Base-by-base conservation (phyloP, 2,797 vertebrate genomes). In the Neosilurus hyrtlii region DNA sequence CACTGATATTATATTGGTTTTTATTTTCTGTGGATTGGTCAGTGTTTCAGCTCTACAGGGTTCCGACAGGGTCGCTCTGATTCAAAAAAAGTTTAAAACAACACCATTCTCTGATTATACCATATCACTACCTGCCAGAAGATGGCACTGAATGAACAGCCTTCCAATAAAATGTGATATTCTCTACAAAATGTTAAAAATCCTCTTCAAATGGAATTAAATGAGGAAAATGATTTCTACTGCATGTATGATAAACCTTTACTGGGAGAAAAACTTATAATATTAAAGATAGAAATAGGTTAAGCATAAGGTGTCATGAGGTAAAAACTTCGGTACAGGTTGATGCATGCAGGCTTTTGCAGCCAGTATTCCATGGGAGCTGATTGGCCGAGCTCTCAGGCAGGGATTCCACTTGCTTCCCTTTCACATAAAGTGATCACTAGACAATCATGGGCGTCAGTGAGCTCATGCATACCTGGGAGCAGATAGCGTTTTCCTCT, bases 61-160 rank as follows among this genome's bases (percentile, higher is more conserved):
- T 18, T 26, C 3, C 9, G 12, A 67, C 35, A 68, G 66, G 4
- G 20, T 49, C n/a, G 12, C 49, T 49, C 9, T 51, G 43, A 12
- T 71, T 49, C 43, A 51, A 51, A 11, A 67, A 37, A 24, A 16
- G 24, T 26, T 65, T 18, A 10, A 26, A 56, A 73, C 16, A 8
- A 16, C 6, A 52, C 6, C 14, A 5, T 15, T 51, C 22, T 26
- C n/a, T 35, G 6, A 35, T 56, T 22, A 3, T 0, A 11, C n/a
- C 12, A 24, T 71, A 71, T 24, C 66, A 52, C 16, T 9, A 61
- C 1, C 26, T 35, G 49, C 83, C 86, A 87, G 30, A 51, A 83
- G 84, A 84, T 83, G 86, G 72, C 67, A 49, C 67, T 86, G 9
- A 74, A 57, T 16, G 24, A 65, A 54, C 56, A 78, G 6, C 15